Evolutionary conservation across 2,888 invertebrate genomes (phyloP), one percentile per base, ranked within the genome.

Genomic region (Oscheius sp.): DNA sequence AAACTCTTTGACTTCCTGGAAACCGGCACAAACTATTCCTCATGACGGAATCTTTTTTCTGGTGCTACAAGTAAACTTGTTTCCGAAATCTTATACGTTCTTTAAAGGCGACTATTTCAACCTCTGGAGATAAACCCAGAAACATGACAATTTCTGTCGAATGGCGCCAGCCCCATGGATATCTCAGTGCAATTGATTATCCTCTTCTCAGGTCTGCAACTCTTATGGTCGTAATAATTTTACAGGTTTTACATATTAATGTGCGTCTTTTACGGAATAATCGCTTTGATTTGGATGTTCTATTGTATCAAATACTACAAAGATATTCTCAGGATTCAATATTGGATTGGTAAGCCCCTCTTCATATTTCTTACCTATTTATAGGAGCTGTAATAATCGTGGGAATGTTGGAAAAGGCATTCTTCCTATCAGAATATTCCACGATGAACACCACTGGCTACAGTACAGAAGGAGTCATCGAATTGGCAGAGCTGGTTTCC

Each of bases 271-370:
- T 95, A 95, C 88, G 91, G 93, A 0, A 86, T 91, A n/a, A 90
- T 92, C 82, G 93, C 93, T 30, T 86, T 92, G 0, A 90, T 90
- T 36, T 95, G 95, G 95, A 89, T 94, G 61, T 84, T 90, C 0
- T 91, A 94, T 56, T 92, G 93, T 63, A 92, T 92, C 81, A 88
- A 92, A 78, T 93, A 93, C 87, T 95, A 94, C 94, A 90, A 93
- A 44, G 95, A 95, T 87, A 88, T 95, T 24, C 89, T 95, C 61
- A 89, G 94, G 33, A 92, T 95, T 47, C 95, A 96, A 89, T 95
- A 94, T 88, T 95, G 95, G 94, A 94, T 96, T 85, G 94, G 94
- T 5, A 9, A 68, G 72, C 49, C 26, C 14, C 33, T 1, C 17
- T 30, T 28, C 30, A 14, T 24, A 17, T 57, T 2, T 24, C 8